Evolutionary conservation across 2,888 invertebrate species (phyloP), one percentile per base, ranked within the genome.

Genomic region (Acleris literana): DNA sequence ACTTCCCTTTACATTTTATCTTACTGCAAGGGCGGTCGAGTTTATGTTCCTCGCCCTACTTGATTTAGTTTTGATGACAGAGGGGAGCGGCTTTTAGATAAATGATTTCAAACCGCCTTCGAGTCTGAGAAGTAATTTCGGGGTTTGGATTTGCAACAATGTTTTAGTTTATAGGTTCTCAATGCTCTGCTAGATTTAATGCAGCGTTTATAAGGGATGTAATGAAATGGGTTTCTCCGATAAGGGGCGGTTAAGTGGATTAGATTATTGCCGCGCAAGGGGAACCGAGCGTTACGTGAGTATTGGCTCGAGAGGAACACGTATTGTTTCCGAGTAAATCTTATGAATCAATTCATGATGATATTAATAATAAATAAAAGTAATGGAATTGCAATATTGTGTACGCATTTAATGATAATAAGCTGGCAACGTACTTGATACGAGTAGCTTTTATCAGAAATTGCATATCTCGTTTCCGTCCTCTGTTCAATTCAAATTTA

Each of bases 51-150:
- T 85, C 85, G 81, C 88, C 90, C 87, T 87, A 82, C 87, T 90
- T 91, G 90, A 92, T 92, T 87, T 87, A 88, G 90, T 90, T 92
- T 90, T 92, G 90, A 92, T 92, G 85, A 88, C 86, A 83, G 85
- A 85, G 87, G 88, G 91, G 88, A 84, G 83, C 82, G 84, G 87
- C 88, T 90, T 87, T 90, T 83, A 91, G 86, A 88, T 91, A 92
- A 92, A 91, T 89, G 85, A 88, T 89, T 85, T 79, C 75, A 78
- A 81, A 78, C 75, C 78, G 73, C 76, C 74, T 77, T 72, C 68
- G 72, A 64, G 70, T 70, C 72, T 71, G 70, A 74, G 69, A 74
- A 78, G 74, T 75, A 77, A 74, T 78, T 77, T 74, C 68, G 66
- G 71, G 74, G 69, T 70, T 74, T 72, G 79, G 79, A 82, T 87